Base-by-base conservation (phyloP, 2,888 invertebrate genomes). In the Drosophila stalkeri region DNA sequence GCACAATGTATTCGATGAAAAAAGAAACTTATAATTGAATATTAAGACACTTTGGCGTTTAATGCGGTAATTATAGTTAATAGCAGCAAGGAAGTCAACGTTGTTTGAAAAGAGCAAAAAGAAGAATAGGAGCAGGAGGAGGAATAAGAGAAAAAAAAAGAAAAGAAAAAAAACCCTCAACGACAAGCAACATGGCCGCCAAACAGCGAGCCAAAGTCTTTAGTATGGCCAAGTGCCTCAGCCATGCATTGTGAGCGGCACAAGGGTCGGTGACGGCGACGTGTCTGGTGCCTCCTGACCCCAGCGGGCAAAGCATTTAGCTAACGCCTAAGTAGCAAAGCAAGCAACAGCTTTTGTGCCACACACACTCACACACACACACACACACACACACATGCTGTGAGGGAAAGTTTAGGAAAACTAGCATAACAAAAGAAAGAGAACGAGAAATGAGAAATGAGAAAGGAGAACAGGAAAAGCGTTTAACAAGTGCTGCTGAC, bases 41-140 rank as follows among this genome's bases (percentile, higher is more conserved):
- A 90, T 90, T 90, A 90, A 90, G 88, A 85, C 88, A 89, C 85
- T 90, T 89, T 89, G 81, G 60, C 90, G 80, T 89, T 87, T 90
- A 89, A 90, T 87, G 90, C 76, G 90, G 89, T 90, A 90, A 87
- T 87, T 87, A 86, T 83, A 77, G 90, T 87, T 90, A 87, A 87
- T 87, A 90, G 90, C 89, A 73, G 57, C 81, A 72, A 80, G 77
- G 64, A 80, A 81, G 72, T 72, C 82, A 90, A 85, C 80, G 77
- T 35, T 51, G 72, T 72, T 80, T 81, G 72, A 69, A 60, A 64
- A 35, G 76, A 62, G 49, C 12, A 33, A n/a, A 12, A 31, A 27
- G 27, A 20, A 20, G 2, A 11, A 0, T 9, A 14, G 23, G 16
- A 46, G 23, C 23, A 27, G 4, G 27, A 27, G 0, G 27, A 27